These are phyloP conservation scores for Drosophila mimica DNA, from an alignment of 2,888 invertebrate species.

Conservation along the genomic window DNA sequence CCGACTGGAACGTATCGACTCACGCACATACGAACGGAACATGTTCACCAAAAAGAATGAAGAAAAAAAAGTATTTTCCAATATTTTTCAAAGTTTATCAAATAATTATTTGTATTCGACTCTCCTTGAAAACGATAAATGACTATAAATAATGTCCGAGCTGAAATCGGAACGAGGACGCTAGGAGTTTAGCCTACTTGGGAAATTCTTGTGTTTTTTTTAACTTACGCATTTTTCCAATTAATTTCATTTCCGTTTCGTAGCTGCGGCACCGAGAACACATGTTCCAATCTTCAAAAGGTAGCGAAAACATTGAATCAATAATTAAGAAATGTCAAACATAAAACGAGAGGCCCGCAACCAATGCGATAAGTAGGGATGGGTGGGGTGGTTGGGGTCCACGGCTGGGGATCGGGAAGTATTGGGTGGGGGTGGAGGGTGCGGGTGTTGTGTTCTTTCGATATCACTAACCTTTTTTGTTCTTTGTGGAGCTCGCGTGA, in stretches of 20 bases:
- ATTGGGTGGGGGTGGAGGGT: background rate
- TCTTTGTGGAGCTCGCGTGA: slow-evolving; percentile 68
- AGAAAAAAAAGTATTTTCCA: background rate
- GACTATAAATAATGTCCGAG: background rate
- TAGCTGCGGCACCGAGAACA: slow-evolving; percentile 52
- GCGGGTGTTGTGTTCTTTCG: slow-evolving; percentile 29
- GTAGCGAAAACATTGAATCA: slow-evolving; percentile 83
- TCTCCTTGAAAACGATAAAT: slow-evolving; percentile 34
- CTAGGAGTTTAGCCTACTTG: slow-evolving; percentile 30
- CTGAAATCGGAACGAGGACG: background rate
- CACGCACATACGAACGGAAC: slow-evolving; percentile 58
- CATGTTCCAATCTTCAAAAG: slow-evolving; percentile 83
- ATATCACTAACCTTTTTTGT: slow-evolving; percentile 35
- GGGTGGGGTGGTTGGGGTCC: slow-evolving; percentile 8
- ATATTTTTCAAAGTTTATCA: background rate
- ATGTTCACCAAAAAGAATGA: slow-evolving; percentile 20
- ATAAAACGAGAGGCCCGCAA: slow-evolving; percentile 66
- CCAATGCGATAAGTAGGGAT: slow-evolving; percentile 30
- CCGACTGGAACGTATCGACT: slow-evolving; percentile 40
- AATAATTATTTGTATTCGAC: slow-evolving; percentile 18
- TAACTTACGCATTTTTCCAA: slow-evolving; percentile 74
- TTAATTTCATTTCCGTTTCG: slow-evolving; percentile 78
- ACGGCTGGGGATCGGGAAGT: background rate
- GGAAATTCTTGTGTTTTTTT: background rate
- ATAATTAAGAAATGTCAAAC: slow-evolving; percentile 83